Evolutionary conservation across 2,113 vertebrate species (phyloP).

Genomic region (Tyrannus savana): DNA sequence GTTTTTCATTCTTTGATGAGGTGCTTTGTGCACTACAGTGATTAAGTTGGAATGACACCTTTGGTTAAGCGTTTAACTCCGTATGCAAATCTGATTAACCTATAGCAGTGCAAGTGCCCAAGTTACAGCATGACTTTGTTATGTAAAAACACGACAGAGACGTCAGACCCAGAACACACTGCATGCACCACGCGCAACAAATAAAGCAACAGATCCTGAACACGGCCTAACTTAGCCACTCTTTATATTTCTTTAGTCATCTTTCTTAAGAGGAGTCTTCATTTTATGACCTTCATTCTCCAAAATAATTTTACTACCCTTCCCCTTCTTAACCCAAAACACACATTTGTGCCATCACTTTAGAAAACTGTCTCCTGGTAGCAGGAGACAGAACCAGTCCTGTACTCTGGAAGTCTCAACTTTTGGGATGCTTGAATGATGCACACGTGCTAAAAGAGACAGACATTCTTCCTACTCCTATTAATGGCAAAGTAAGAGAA

Average conservation of each 20-base stretch:
- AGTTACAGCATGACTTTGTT: background rate
- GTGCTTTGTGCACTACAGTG: background rate
- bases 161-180: background rate
- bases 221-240: background rate
- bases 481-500: background rate
- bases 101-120: background rate
- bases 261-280: background rate
- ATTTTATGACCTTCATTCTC: background rate
- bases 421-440: background rate
- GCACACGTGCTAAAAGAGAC: background rate
- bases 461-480: background rate
- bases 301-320: background rate
- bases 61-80: background rate
- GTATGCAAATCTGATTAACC: slow-evolving; percentile 16
- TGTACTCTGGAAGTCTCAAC: background rate
- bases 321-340: background rate
- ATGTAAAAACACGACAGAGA: background rate
- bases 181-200: background rate
- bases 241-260: background rate
- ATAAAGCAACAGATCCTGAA: background rate
- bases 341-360: background rate
- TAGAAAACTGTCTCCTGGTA: background rate
- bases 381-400: background rate
- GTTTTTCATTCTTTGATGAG: background rate
- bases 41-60: background rate